Evolutionary conservation across 2,113 vertebrate species (phyloP).

Genomic region (Dasyornis broadbenti): DNA sequence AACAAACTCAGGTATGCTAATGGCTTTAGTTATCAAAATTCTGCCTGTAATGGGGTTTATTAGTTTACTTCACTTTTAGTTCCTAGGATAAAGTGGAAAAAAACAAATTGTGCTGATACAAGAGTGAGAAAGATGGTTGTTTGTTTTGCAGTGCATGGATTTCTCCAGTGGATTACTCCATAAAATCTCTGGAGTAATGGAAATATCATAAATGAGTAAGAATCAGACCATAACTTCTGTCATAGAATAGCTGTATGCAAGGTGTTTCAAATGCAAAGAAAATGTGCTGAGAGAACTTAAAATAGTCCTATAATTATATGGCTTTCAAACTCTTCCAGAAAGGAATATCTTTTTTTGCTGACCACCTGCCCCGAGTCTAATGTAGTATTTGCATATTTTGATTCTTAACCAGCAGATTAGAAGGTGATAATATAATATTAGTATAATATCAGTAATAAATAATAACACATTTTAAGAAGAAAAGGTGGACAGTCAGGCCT

Average conservation of each 20-base stretch:
- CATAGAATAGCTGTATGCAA: neutral
- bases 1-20: slow-evolving; percentile 63
- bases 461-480: neutral
- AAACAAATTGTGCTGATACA: slow-evolving; percentile 44
- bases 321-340: neutral
- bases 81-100: slow-evolving; percentile 50
- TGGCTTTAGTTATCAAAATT: slow-evolving; percentile 64
- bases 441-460: neutral
- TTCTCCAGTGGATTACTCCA: neutral
- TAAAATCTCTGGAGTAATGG: neutral
- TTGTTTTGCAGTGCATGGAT: neutral
- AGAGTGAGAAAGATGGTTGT: neutral
- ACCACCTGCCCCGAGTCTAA: neutral
- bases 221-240: neutral
- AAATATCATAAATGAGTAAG: neutral
- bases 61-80: slow-evolving; percentile 54
- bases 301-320: neutral
- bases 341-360: neutral
- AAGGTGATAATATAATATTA: neutral
- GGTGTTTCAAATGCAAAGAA: neutral
- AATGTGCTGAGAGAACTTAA: neutral
- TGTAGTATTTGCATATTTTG: neutral
- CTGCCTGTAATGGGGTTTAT: slow-evolving; percentile 61
- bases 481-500: neutral
- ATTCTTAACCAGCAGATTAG: neutral